Conservation (phyloP, 2,113 vertebrate species). For the Lagopus leucura region DNA sequence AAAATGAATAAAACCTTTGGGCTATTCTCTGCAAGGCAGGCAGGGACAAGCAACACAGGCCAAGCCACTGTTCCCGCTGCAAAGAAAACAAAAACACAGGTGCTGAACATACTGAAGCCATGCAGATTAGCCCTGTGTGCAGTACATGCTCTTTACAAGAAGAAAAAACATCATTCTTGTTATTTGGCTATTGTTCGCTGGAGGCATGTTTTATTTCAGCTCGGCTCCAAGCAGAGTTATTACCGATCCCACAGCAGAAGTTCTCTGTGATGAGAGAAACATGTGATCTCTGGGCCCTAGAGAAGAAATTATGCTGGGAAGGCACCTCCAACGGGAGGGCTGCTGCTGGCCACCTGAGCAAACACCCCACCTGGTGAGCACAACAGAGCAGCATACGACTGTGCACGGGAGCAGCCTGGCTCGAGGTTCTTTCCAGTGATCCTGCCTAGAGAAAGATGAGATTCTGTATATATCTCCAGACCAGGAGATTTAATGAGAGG, state of each 20-base stretch:
- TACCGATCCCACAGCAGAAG: conserved; percentile 14
- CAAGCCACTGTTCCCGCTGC: conserved; percentile 63
- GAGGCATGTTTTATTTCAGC: conserved; percentile 39
- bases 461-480: rapidly evolving
- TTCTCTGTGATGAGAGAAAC: conserved; percentile 21
- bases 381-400: background rate
- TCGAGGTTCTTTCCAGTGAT: background rate
- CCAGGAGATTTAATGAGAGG: background rate
- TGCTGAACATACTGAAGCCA: conserved; percentile 64
- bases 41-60: conserved; percentile 66
- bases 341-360: conserved; percentile 59
- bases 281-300: conserved; percentile 15
- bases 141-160: conserved; percentile 64
- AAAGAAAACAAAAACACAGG: conserved; percentile 82
- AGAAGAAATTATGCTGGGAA: conserved; percentile 25
- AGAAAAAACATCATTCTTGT: conserved; percentile 39
- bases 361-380: background rate
- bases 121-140: conserved; percentile 57
- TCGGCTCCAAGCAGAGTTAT: conserved; percentile 18
- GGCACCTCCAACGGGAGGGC: conserved; percentile 2
- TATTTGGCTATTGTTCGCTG: conserved; percentile 45
- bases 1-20: conserved; percentile 3
- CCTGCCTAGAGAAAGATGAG: background rate
- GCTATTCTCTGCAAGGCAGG: conserved; percentile 61
- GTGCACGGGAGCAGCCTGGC: background rate